phyloP scores from a whole-genome alignment of 1,140 invertebrate species.

The Drosophila suzukii region DNA sequence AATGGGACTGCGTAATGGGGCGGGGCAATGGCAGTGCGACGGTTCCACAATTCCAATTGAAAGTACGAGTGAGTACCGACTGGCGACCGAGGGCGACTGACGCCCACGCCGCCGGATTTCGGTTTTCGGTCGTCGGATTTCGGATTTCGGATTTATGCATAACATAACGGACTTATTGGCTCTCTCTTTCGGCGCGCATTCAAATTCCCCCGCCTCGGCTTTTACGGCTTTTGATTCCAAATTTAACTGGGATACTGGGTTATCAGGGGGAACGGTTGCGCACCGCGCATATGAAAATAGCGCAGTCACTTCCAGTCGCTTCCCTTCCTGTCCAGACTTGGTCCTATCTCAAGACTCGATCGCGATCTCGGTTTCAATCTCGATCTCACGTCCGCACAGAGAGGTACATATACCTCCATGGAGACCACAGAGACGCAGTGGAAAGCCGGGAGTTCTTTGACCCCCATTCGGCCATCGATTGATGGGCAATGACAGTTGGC shows the following conservation, averaged over 20 bases:
- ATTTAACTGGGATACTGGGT: conserved; percentile 81
- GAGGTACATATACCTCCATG: not conserved
- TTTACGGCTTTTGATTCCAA: conserved; percentile 70
- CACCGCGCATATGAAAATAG: conserved; percentile 73
- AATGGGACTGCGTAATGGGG: conserved; percentile 2
- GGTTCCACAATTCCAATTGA: conserved; percentile 46
- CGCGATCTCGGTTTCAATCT: not conserved
- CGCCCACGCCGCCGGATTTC: conserved; percentile 28
- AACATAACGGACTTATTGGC: conserved; percentile 58
- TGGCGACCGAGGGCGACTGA: conserved; percentile 9
- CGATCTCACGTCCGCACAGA: conserved; percentile 20
- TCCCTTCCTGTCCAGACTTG: conserved; percentile 4
- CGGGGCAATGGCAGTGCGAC: not conserved
- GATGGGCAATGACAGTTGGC: conserved; percentile 20
- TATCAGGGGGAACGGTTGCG: conserved; percentile 67
- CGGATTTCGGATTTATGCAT: conserved; percentile 45
- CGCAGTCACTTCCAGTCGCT: conserved; percentile 38
- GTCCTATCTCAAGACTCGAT: not conserved
- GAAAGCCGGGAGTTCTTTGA: conserved; percentile 52
- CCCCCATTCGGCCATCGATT: conserved; percentile 29
- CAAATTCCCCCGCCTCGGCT: conserved; percentile 47
- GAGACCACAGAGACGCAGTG: not conserved
- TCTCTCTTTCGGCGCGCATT: conserved; percentile 72
- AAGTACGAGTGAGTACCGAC: conserved; percentile 57
- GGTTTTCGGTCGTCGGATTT: not conserved